A percentile compares a stretch with the other conserved stretches of the same genome.
Evolutionary conservation across 2,797 vertebrate species (phyloP).

Genomic region (Prionace glauca): DNA sequence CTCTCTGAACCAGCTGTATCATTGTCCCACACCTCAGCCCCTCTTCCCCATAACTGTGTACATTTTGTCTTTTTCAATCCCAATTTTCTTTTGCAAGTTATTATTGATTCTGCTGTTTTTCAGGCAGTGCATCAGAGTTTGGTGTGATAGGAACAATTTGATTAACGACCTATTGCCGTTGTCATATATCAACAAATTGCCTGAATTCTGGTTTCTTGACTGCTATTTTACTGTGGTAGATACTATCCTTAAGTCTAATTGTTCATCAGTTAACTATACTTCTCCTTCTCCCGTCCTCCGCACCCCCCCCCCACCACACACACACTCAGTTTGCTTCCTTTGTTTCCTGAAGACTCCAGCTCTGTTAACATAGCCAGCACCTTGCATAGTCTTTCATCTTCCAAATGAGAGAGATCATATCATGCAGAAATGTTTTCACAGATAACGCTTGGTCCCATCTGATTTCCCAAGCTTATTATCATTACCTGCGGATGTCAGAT

Average conservation of each 20-base stretch:
- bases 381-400: not conserved
- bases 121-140: not conserved
- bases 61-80: not conserved
- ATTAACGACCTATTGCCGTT: not conserved
- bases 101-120: not conserved
- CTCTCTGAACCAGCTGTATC: not conserved
- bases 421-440: not conserved
- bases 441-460: not conserved
- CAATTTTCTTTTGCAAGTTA: not conserved
- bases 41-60: not conserved
- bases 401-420: not conserved
- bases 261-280: too few species aligned
- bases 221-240: not conserved
- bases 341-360: not conserved
- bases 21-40: not conserved
- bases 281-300: too few species aligned
- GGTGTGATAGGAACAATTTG: not conserved
- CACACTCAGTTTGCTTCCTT: not conserved
- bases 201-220: not conserved
- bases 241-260: not conserved
- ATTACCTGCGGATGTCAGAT: not conserved
- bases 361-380: not conserved
- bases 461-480: not conserved
- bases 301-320: too few species aligned
- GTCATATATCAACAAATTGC: not conserved